Conservation (phyloP, 2,888 invertebrate species). For the Tachina fera region DNA sequence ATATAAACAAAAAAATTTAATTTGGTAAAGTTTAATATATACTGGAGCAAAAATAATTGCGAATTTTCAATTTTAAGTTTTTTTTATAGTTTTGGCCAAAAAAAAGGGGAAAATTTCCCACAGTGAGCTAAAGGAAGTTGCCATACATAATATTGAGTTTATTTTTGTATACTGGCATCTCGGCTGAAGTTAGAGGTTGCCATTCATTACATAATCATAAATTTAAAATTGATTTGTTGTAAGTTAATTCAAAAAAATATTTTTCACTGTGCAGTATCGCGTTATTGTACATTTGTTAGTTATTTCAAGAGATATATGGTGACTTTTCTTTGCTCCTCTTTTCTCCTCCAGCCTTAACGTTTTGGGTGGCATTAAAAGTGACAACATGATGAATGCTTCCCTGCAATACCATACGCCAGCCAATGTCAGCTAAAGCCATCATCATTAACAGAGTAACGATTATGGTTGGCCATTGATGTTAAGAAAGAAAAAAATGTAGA, state of each 20-base stretch:
- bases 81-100: too few species aligned
- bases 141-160: too few species aligned
- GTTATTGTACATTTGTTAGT: not conserved
- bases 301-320: not conserved
- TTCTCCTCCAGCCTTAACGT: constrained; percentile 5
- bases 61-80: too few species aligned
- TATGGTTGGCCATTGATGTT: constrained; percentile 26
- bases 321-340: not conserved
- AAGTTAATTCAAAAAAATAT: not conserved
- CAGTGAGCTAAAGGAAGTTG: too few species aligned
- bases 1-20: too few species aligned
- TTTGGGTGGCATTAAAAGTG: constrained; percentile 64
- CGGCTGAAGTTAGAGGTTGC: too few species aligned
- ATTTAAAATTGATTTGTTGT: not conserved
- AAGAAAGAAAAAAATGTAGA: not conserved
- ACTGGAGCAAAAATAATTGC: too few species aligned
- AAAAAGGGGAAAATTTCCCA: too few species aligned
- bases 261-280: not conserved
- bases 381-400: constrained; percentile 61
- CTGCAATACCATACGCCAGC: constrained; percentile 21
- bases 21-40: too few species aligned
- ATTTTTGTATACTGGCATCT: too few species aligned
- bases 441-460: constrained; percentile 40
- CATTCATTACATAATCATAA: too few species aligned
- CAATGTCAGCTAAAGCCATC: constrained; percentile 28